These are phyloP conservation scores for Polypterus bichir DNA, from an alignment of 2,113 vertebrate species.

Conservation along the genomic window DNA sequence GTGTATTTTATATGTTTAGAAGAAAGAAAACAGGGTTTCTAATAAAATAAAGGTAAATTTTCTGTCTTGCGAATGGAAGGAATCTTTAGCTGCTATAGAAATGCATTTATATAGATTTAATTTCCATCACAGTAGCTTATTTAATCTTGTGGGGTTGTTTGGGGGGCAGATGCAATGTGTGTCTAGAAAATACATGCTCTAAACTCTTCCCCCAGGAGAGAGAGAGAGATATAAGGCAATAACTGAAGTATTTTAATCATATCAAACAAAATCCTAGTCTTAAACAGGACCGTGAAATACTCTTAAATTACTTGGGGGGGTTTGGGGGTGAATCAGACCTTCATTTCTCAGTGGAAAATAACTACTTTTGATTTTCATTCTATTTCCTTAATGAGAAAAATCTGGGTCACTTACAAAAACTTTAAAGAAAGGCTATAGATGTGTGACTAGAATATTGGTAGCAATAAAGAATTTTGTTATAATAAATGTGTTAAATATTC, in stretches of 20 bases:
- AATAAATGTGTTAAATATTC: too few species aligned
- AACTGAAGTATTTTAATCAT: conserved; percentile 40
- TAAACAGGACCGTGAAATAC: conserved; percentile 32
- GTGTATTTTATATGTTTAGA: too few species aligned
- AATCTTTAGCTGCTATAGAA: too few species aligned
- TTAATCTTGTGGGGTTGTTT: too few species aligned
- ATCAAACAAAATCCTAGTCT: conserved; percentile 46
- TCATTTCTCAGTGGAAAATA: not conserved
- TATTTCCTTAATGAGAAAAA: not conserved
- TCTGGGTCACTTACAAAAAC: conserved; percentile 5
- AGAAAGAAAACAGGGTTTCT: too few species aligned
- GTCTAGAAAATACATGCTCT: too few species aligned
- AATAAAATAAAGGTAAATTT: too few species aligned
- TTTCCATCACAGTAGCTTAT: too few species aligned
- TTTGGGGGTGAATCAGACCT: conserved; percentile 23
- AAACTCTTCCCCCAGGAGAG: not conserved
- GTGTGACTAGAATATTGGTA: not conserved
- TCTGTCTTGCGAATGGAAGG: too few species aligned
- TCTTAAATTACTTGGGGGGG: conserved; percentile 14
- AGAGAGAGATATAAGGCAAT: not conserved
- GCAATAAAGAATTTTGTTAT: too few species aligned
- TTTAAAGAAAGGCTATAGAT: not conserved
- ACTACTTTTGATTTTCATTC: not conserved
- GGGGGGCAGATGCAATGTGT: too few species aligned
- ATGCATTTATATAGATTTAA: too few species aligned